phyloP scores from a whole-genome alignment of 2,797 vertebrate species.

The Neosilurus hyrtlii region DNA sequence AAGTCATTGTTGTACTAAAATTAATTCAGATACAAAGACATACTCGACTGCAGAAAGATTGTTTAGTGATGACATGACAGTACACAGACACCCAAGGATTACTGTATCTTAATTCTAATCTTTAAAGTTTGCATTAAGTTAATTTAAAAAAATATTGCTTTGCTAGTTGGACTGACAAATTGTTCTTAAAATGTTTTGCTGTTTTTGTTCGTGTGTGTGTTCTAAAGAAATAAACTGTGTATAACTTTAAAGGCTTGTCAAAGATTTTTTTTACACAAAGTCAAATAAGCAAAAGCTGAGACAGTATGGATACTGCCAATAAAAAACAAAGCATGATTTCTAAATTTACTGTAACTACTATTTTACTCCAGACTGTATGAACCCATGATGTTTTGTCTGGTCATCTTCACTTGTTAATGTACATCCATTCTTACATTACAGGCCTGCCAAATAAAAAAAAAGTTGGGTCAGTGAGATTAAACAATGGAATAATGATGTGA shows the following conservation, averaged over 20 bases:
- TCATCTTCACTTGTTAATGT: too few relatives aligned
- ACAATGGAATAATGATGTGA: too few relatives aligned
- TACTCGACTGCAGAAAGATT: slow-evolving; percentile 49
- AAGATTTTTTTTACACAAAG: not conserved
- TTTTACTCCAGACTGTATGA: too few relatives aligned
- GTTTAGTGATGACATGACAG: slow-evolving; percentile 39
- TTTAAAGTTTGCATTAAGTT: slow-evolving; percentile 48
- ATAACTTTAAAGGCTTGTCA: not conserved
- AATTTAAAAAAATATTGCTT: slow-evolving; percentile 39
- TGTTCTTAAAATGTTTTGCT: slow-evolving; percentile 15
- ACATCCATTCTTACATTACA: too few relatives aligned
- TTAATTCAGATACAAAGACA: slow-evolving; percentile 54
- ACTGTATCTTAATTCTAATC: slow-evolving; percentile 53
- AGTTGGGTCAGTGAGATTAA: too few relatives aligned
- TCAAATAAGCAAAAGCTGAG: too few relatives aligned
- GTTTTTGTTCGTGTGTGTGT: not conserved
- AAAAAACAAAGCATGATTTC: too few relatives aligned
- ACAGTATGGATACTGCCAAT: too few relatives aligned
- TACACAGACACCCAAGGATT: slow-evolving; percentile 46
- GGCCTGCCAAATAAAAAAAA: too few relatives aligned
- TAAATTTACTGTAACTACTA: too few relatives aligned
- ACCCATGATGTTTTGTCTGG: too few relatives aligned
- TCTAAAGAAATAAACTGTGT: not conserved
- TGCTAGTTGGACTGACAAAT: slow-evolving; percentile 33
- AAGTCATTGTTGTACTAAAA: slow-evolving; percentile 56